Base-by-base conservation (phyloP, 2,797 vertebrate genomes). In the Tamandua tetradactyla region DNA sequence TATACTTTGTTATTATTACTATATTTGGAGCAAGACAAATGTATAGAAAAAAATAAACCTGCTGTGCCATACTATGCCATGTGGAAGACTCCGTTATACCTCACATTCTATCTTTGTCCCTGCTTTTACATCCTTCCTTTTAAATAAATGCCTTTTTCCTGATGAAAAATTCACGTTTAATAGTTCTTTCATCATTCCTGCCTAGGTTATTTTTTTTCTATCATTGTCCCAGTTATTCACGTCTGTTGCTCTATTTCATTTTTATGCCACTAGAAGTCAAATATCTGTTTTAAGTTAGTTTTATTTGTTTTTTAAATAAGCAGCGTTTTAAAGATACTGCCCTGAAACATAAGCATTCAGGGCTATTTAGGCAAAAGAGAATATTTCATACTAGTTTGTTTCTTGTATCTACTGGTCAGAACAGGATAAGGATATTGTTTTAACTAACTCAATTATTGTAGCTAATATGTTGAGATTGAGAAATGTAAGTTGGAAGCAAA, bases 401-500 rank as follows among this genome's bases (percentile, higher is more conserved):
- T 61, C 49, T 91, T 92, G 61, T 11, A 72, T 87, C 81, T 61
- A 35, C 55, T 91, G 47, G 44, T 49, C 49, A 27, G 87, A 59
- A 74, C 10, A 62, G 30, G 17, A 52, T 64, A 87, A 83, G 80
- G 83, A 86, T 86, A 80, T 68, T 64, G 49, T 76, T 93, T 86
- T 49, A 91, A 64, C 37, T 93, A 81, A 74, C 22, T 90, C 3
- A 0, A 37, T 91, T 79, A 71, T 35, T 80, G 35, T 37, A 79
- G 52, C 72, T 85, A 82, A 91, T 84, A 35, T 25, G 5, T 80
- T 64, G 61, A 57, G 57, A 85, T 5, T 76, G 88, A 37, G 64
- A 91, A 90, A 75, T 87, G 47, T 23, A 47, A 80, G 8, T 49
- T 82, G 81, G 87, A 93, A 93, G 69, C 37, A 74, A 62, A 85